Evolutionary conservation across 2,797 vertebrate genomes (phyloP).

Genomic region (Erethizon dorsatum): DNA sequence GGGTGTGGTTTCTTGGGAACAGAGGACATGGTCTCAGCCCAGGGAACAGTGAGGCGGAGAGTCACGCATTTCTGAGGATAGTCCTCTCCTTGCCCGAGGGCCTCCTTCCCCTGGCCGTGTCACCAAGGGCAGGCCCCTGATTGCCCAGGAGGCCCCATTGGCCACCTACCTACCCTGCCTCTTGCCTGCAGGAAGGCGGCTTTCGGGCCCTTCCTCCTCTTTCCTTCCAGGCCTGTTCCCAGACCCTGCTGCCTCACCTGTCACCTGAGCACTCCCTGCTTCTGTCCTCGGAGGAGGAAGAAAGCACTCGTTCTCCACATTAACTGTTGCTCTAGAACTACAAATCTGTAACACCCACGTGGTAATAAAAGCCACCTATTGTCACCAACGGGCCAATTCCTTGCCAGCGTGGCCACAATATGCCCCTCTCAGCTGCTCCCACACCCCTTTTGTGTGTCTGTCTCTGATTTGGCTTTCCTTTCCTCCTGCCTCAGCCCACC

Average conservation of each 20-base stretch:
- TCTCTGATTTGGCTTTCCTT: constrained; percentile 18
- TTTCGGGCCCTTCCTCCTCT: background rate
- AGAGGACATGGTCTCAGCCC: background rate
- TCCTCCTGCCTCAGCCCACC: background rate
- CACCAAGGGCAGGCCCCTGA: background rate
- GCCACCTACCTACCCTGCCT: background rate
- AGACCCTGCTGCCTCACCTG: background rate
- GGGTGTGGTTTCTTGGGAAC: background rate
- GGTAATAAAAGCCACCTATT: background rate
- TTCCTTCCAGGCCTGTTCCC: background rate
- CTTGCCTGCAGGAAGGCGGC: background rate
- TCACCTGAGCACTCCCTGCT: background rate
- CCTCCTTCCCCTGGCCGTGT: background rate
- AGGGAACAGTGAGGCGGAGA: background rate
- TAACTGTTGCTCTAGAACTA: constrained; percentile 6
- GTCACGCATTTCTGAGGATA: background rate
- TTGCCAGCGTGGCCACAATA: background rate
- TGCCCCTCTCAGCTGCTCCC: background rate
- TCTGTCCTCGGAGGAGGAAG: background rate
- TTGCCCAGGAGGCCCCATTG: background rate
- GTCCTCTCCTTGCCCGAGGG: background rate
- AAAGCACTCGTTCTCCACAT: constrained; percentile 6
- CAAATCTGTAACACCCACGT: background rate
- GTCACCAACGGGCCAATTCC: background rate
- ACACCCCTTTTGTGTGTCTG: background rate